These are phyloP conservation scores for Philonicus albiceps DNA, from an alignment of 2,888 invertebrate species.

Conservation along the genomic window DNA sequence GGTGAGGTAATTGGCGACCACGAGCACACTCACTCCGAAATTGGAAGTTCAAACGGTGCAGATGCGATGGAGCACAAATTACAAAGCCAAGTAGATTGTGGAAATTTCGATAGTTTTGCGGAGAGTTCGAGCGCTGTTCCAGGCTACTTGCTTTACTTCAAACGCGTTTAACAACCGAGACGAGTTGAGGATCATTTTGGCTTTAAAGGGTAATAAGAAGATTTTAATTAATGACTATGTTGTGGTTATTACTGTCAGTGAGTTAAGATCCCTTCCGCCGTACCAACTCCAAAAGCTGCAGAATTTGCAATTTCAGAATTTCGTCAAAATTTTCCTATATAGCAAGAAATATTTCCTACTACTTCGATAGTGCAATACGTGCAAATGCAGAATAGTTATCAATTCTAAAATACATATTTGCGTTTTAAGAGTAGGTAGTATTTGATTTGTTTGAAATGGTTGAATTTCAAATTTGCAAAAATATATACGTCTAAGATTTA, in stretches of 20 bases:
- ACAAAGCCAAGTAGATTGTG: not conserved
- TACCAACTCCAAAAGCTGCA: too few relatives aligned
- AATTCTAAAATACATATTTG: too few relatives aligned
- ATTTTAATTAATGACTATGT: not conserved
- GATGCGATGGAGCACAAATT: not conserved
- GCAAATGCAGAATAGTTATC: too few relatives aligned
- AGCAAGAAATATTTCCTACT: too few relatives aligned
- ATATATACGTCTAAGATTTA: too few relatives aligned
- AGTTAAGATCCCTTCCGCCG: too few relatives aligned
- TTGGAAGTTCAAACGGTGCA: not conserved
- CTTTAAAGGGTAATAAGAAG: not conserved
- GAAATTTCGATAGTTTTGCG: not conserved
- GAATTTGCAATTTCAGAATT: too few relatives aligned
- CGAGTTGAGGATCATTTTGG: not conserved
- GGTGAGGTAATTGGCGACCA: not conserved
- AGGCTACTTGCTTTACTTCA: not conserved
- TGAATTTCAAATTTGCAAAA: too few relatives aligned
- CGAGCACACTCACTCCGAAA: not conserved
- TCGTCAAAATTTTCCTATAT: too few relatives aligned
- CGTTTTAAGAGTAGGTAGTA: too few relatives aligned
- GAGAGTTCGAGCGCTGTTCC: not conserved
- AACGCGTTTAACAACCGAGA: not conserved
- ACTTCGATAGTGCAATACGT: too few relatives aligned
- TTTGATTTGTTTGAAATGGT: too few relatives aligned
- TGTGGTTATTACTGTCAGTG: not conserved